Evolutionary conservation across 1,140 invertebrate genomes (phyloP).

Genomic region (Acromyrmex echinatior): DNA sequence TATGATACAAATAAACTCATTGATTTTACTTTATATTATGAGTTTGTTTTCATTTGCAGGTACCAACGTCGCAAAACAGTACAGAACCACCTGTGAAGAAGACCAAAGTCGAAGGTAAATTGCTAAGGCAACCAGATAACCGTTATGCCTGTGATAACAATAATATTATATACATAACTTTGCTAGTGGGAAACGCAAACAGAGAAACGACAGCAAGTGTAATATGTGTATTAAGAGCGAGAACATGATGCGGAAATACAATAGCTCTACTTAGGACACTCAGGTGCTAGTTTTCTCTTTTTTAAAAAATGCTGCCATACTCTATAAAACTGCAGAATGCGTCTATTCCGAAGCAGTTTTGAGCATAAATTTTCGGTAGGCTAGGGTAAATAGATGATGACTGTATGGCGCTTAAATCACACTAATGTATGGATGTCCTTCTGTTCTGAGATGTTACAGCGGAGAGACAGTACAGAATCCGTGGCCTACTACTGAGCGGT

Average conservation of each 20-base stretch:
- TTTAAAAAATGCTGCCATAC: constrained; percentile 72
- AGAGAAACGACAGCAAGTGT: constrained; percentile 78
- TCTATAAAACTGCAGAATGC: constrained; percentile 71
- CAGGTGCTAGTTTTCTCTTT: constrained; percentile 77
- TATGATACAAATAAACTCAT: not conserved
- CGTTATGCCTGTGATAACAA: constrained; percentile 69
- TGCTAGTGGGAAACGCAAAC: constrained; percentile 79
- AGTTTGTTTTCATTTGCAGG: constrained; percentile 68
- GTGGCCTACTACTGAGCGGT: constrained; percentile 87
- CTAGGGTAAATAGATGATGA: constrained; percentile 80
- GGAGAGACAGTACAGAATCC: constrained; percentile 87
- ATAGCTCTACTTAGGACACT: constrained; percentile 75
- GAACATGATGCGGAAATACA: constrained; percentile 76
- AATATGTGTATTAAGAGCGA: constrained; percentile 77
- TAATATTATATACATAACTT: constrained; percentile 70
- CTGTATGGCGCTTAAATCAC: constrained; percentile 82
- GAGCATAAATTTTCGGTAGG: constrained; percentile 78
- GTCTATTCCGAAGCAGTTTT: constrained; percentile 70
- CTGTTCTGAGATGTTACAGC: constrained; percentile 88
- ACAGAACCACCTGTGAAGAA: constrained; percentile 82
- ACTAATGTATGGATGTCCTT: constrained; percentile 87
- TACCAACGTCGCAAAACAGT: constrained; percentile 76
- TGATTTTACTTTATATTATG: not conserved
- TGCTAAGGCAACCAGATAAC: constrained; percentile 77
- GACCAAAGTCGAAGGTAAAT: constrained; percentile 84